Evolutionary conservation across 64 coral and sea anemone species (phyloP), one percentile per base, ranked within the genome.

Genomic region (Dendronephthya gigantea): DNA sequence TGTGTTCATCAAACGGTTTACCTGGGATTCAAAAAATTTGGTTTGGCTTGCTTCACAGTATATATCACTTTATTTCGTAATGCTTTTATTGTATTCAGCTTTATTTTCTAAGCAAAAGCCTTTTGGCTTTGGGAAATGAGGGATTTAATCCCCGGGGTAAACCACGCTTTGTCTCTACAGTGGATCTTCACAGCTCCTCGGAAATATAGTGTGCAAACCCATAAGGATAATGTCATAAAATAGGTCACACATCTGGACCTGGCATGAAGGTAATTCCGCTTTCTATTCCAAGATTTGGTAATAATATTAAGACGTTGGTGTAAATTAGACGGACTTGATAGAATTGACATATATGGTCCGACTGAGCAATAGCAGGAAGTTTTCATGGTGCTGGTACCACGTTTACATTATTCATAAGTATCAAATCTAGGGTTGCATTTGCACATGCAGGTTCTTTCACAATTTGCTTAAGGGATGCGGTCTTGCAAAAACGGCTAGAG

Each of bases 101-200:
- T 8, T 8, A 28, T 84, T 51, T 84, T 14, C 83, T 49, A 51
- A 31, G 33, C 28, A 22, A 84, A 9, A 32, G 83, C 45, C 47
- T 84, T 84, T 84, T 48, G 83, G 23, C n/a, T n/a, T n/a, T n/a
- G n/a, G n/a, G n/a, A n/a, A n/a, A n/a, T n/a, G n/a, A n/a, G n/a
- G n/a, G n/a, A n/a, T n/a, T n/a, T n/a, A n/a, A n/a, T n/a, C n/a
- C n/a, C n/a, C n/a, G n/a, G n/a, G n/a, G n/a, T n/a, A 33, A 10
- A 23, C 83, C 40, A 50, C 48, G 83, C 83, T 84, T 84, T 84
- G 41, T 84, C 83, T 48, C 83, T 51, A n/a, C 43, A 84, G 83
- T 3, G 83, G 83, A 84, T 27, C 35, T 51, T 84, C 41, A 50
- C 83, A 29, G 7, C 41, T 10, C 27, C 48, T 84, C 19, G 83